phyloP scores from a whole-genome alignment of 1,140 invertebrate genomes.

The Papilio polyxenes region DNA sequence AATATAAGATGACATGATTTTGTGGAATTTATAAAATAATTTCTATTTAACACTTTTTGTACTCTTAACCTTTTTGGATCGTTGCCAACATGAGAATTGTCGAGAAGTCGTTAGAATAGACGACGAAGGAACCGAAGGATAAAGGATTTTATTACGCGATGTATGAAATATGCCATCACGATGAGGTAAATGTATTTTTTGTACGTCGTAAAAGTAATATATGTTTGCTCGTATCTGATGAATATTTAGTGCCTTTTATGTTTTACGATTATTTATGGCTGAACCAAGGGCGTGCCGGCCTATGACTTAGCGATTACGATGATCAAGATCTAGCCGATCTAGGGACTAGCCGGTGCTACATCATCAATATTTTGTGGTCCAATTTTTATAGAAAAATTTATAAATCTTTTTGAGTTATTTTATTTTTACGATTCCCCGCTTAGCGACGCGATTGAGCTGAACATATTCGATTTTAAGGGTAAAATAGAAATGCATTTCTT shows the following conservation, averaged over 20 bases:
- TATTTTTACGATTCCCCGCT: too few species aligned
- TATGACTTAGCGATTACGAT: too few species aligned
- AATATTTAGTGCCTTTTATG: conserved; percentile 24
- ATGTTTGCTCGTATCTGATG: conserved; percentile 18
- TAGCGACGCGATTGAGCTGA: background rate
- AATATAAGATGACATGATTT: background rate
- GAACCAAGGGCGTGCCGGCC: background rate
- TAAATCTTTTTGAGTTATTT: too few species aligned
- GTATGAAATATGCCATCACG: conserved; percentile 34
- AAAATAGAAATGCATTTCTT: background rate
- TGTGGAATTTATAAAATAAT: conserved; percentile 3
- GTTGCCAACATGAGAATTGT: conserved; percentile 34
- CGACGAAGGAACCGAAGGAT: conserved; percentile 34
- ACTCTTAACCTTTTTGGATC: conserved; percentile 31
- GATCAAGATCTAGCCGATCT: too few species aligned
- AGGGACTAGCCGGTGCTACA: too few species aligned
- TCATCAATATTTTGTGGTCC: too few species aligned
- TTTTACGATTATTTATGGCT: conserved; percentile 9
- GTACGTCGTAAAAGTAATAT: conserved; percentile 16
- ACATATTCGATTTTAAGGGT: background rate
- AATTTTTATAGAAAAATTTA: too few species aligned
- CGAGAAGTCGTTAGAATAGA: conserved; percentile 38
- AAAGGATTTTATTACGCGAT: conserved; percentile 38
- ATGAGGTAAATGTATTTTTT: conserved; percentile 29
- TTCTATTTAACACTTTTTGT: conserved; percentile 16